Conservation (phyloP, 2,888 invertebrate genomes). For the Argynnis bischoffii region DNA sequence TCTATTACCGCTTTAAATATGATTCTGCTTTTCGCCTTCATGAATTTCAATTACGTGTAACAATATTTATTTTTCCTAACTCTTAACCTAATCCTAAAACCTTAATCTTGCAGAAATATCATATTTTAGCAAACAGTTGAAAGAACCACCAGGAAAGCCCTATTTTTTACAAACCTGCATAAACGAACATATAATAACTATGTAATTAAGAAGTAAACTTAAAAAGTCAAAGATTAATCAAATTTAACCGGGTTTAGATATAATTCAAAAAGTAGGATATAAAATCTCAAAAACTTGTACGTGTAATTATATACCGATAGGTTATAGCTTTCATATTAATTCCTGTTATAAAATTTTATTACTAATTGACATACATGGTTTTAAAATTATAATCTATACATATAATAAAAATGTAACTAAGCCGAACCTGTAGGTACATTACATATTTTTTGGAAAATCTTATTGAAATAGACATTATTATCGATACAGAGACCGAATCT, state of each 20-base stretch:
- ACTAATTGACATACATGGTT: background rate
- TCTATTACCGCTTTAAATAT: no score
- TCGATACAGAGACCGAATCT: no score
- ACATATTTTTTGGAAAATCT: no score
- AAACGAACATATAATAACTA: background rate
- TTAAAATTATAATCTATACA: background rate
- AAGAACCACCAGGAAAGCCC: background rate
- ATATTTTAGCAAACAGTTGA: no score
- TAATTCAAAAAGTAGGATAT: constrained; percentile 11
- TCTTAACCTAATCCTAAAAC: no score
- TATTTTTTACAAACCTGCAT: background rate
- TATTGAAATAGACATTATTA: no score
- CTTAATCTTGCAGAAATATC: no score
- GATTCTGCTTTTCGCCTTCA: no score
- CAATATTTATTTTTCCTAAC: no score
- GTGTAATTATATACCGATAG: background rate
- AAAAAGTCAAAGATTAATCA: constrained; percentile 7
- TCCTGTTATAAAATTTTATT: constrained; percentile 10
- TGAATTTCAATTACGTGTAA: no score
- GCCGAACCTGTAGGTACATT: no score
- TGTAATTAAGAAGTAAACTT: constrained; percentile 6
- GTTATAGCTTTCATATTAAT: constrained; percentile 17
- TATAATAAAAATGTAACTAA: no score
- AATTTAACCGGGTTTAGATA: constrained; percentile 12
- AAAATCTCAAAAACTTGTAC: constrained; percentile 17